Evolutionary conservation across 2,888 invertebrate genomes (phyloP), one percentile per base, ranked within the genome.

Genomic region (Exocentrus adspersus): DNA sequence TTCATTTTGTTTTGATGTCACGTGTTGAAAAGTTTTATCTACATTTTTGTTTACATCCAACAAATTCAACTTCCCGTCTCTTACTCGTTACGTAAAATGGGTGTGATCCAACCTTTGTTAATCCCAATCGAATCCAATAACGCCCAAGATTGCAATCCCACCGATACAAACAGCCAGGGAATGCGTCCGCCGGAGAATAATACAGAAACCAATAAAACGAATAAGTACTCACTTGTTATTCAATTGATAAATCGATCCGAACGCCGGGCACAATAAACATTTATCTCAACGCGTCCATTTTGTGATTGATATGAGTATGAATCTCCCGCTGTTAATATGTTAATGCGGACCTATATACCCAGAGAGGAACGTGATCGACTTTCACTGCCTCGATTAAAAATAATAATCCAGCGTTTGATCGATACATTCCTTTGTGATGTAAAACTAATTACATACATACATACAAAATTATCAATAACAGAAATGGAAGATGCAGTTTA

Each of bases 21-120:
- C 68, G 72, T 71, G 62, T 67, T 56, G 60, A 28, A 14, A 59
- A 67, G 53, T 66, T 73, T 71, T 68, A 24, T 24, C 4, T 24
- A 24, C 3, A 24, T 24, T 24, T 37, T 37, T 37, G 10, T 14
- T 14, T 37, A n/a, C 14, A 37, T n/a, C 37, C 37, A 3, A n/a
- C 37, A 37, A 37, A 37, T 37, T 37, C n/a, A n/a, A 14, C 14
- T 37, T 37, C 5, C 37, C 37, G n/a, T n/a, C n/a, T 37, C 12
- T 12, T n/a, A n/a, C 5, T 12, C 37, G 12, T 37, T 37, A 37
- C 37, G 37, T 37, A 37, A 37, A 37, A n/a, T 37, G 37, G 37
- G 37, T 37, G 37, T 37, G 37, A 37, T 37, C 4, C 37, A 37
- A 37, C 37, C 37, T 37, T 37, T 37, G 37, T 37, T 37, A 12